Base-by-base conservation (phyloP, 2,113 vertebrate genomes). In the Aptenodytes forsteri region DNA sequence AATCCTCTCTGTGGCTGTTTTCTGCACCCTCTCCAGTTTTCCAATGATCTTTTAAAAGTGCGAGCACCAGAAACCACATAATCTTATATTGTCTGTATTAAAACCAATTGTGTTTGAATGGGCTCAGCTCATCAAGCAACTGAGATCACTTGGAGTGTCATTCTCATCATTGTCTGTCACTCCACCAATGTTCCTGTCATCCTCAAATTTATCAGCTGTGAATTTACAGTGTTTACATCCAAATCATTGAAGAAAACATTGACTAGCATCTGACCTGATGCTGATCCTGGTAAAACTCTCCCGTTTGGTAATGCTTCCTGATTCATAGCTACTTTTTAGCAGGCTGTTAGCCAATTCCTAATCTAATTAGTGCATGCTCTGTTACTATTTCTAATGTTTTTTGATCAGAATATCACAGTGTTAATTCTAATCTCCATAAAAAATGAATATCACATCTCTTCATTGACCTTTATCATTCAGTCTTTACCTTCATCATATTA, bases 321-420 rank as follows among this genome's bases (percentile, higher is more conserved):
- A 94, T 94, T 97, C 93, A 91, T 93, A 96, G 93, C 89, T 97
- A 93, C 94, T 94, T 95, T 94, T 97, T 93, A 96, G 94, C 93
- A 96, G 91, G 87, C 94, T 90, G 93, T 96, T 96, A 90, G 95
- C 89, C 95, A 95, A 80, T 89, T 97, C 75, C 78, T 95, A 97
- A 97, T 96, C 95, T 93, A 97, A 96, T 97, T 96, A 97, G 94
- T 85, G 58, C 93, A 96, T 52, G 96, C 95, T 94, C 94, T 88
- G 81, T 75, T 96, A 91, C 89, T 93, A 80, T 96, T 96, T 89
- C 93, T 96, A 91, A 96, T 95, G 94, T 79, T 96, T 97, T 94
- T 91, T 97, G 93, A 97, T 95, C 84, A 9, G 97, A 96, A 94
- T 97, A 97, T 95, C 91, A 95, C 87, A 62, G 93, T 91, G 91